These are phyloP conservation scores for Cavia aperea DNA, from an alignment of 2,113 vertebrate genomes.

Conservation along the genomic window DNA sequence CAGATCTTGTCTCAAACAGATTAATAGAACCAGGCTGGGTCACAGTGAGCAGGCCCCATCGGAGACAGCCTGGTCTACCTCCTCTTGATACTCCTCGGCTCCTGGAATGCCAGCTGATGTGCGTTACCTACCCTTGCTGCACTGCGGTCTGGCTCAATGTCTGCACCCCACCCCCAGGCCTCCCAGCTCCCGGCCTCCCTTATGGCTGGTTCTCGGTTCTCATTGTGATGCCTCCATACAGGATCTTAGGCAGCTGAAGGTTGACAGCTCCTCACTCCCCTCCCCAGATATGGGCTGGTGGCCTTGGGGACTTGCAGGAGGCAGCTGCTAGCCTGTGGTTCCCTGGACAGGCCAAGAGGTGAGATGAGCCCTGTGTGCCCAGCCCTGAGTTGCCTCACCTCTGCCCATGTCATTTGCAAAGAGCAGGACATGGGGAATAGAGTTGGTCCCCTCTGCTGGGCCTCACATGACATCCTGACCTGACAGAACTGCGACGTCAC, in stretches of 20 bases:
- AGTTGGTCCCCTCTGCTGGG: not conserved
- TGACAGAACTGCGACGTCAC: not conserved
- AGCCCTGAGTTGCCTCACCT: too few species aligned
- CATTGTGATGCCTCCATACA: not conserved
- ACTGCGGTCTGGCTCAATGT: not conserved
- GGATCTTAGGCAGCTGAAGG: not conserved
- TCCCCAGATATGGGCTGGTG: accelerated
- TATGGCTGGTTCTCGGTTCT: not conserved
- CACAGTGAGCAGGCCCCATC: not conserved
- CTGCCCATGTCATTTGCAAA: not conserved
- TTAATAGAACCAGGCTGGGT: not conserved
- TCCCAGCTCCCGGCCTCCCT: not conserved
- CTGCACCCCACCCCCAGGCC: not conserved
- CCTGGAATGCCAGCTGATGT: not conserved
- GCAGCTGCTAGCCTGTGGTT: not conserved
- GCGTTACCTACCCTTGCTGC: not conserved
- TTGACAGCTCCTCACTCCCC: not conserved
- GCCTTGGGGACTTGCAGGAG: not conserved
- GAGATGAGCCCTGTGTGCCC: not conserved
- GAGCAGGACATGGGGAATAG: not conserved
- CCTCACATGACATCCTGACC: not conserved
- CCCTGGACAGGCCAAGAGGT: not conserved
- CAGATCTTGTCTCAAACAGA: not conserved
- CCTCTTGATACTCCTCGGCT: not conserved
- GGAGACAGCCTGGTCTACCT: not conserved